Base-by-base conservation (phyloP, 2,113 vertebrate genomes). In the Ciconia maguari region DNA sequence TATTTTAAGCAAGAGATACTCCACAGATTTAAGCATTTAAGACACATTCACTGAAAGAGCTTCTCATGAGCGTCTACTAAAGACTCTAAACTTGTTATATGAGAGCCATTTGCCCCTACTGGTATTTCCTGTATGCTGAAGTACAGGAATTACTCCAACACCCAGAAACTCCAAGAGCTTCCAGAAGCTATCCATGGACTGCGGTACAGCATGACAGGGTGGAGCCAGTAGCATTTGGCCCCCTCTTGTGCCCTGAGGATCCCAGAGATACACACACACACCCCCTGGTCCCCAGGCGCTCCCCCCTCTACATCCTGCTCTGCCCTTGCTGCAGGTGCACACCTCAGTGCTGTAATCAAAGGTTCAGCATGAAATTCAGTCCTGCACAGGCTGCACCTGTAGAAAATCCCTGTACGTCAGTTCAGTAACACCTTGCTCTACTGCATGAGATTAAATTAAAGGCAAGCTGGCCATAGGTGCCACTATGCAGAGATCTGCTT, bases 221-320 rank as follows among this genome's bases (percentile, higher is more conserved):
- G 13, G 4, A 77, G 5, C 9, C n/a, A 38, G 10, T 14, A 13
- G 4, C 3, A 51, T 65, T 16, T 21, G 14, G 4, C 13, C 6
- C 11, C 9, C 3, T 30, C 49, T 51, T 11, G 9, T 69, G 32
- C 25, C 26, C 32, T 36, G 6, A 77, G 19, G 5, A 36, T 72
- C 10, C 65, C 30, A 66, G 36, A 21, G 10, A 36, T 2, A 18
- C 12, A 29, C 3, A 36, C 9, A 14, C 1, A 1, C 19, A 5
- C 3, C 0, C 21, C 2, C 1, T 10, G 16, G 14, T 36, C 4
- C 12, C 22, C 25, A 71, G 11, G 11, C 0, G 0, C 34, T n/a
- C 11, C 21, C 11, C 6, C 1, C 24, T 66, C 30, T 46, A 27
- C 24, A 46, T 55, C 10, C 46, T 62, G 18, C 27, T 16, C 27